Evolutionary conservation across 2,888 invertebrate species (phyloP), one percentile per base, ranked within the genome.

Genomic region (Selenia dentaria): DNA sequence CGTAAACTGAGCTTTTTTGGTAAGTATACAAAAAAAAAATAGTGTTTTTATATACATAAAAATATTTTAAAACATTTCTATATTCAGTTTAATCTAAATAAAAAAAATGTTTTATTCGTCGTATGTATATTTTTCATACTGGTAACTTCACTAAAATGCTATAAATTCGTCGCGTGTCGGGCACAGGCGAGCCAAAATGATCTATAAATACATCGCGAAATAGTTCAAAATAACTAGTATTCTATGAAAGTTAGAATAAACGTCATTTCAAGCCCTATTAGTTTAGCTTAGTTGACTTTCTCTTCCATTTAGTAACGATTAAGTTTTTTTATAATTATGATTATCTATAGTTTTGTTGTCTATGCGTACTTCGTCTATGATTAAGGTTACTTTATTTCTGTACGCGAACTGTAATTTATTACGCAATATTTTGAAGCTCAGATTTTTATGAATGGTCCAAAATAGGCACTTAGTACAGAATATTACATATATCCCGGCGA

Each of bases 261-360:
- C 41, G 16, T 45, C 67, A 49, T 51, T 75, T 64, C 62, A 74
- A 49, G 51, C 26, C 64, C 67, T 69, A 76, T 78, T 77, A 76
- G 69, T 74, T 79, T 85, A 86, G 79, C 66, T 88, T 83, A 88
- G 81, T 84, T 86, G 80, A 79, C 75, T 77, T 78, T 74, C 72
- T 87, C 89, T 90, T 89, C 89, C 89, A 89, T 79, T 81, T 80
- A 86, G 70, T 76, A 73, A 71, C 73, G 71, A 72, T 80, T 87
- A 84, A 83, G 85, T 87, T 83, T 83, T 74, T 79, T 77, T 73
- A 33, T 12, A 74, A 75, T 76, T 71, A 78, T 73, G 74, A 74
- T 71, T 74, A 71, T 68, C 70, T 71, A 69, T 71, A 70, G 65
- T 77, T 47, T 80, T 78, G 82, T 81, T 81, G 79, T 81, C 70